Percentiles rank a stretch among this genome's conserved stretches.
phyloP scores from a whole-genome alignment of 1,140 invertebrate species.

The Nephila pilipes region DNA sequence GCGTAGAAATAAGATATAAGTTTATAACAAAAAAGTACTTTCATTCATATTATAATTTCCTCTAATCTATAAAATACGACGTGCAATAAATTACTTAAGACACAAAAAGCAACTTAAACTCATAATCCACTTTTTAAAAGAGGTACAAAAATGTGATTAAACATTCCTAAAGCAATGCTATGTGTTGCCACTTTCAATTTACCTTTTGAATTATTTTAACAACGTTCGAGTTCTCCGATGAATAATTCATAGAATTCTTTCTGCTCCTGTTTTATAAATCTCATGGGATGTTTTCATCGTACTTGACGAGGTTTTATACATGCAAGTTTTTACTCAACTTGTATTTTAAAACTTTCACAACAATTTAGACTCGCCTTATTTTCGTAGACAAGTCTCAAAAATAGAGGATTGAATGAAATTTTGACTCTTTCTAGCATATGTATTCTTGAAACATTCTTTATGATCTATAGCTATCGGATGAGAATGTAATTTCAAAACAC shows the following conservation, averaged over 20 bases:
- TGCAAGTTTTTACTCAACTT: background rate
- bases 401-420: background rate
- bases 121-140: no score
- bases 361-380: constrained; percentile 7
- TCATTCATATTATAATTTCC: no score
- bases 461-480: no score
- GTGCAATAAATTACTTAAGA: no score
- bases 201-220: background rate
- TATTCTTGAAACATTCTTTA: no score
- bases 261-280: background rate
- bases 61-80: no score
- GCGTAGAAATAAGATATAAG: no score
- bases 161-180: no score
- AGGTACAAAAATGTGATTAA: no score
- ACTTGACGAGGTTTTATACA: background rate
- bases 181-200: background rate
- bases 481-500: no score
- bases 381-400: background rate
- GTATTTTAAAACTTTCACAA: constrained; percentile 11
- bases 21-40: no score
- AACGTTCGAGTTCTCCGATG: background rate
- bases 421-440: background rate
- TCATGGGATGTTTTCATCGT: background rate
- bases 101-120: no score
- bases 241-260: constrained; percentile 25